These are phyloP conservation scores for Stegostoma tigrinum DNA, from an alignment of 2,113 vertebrate species.

Conservation along the genomic window DNA sequence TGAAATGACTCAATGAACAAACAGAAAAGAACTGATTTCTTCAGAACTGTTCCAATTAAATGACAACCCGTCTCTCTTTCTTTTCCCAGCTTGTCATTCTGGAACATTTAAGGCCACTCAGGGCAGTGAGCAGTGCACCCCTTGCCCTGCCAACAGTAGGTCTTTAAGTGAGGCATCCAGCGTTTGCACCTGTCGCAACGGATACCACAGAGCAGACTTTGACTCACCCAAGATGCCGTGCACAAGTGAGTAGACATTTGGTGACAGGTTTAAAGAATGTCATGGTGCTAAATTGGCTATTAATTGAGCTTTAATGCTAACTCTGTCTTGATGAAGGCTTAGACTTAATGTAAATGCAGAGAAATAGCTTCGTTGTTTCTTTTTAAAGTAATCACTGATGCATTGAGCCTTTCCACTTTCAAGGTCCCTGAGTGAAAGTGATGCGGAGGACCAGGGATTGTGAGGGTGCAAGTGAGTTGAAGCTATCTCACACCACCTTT, in stretches of 20 bases:
- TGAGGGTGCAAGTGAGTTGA: too few species aligned
- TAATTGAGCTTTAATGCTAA: neutral
- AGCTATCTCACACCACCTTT: neutral
- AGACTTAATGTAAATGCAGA: neutral
- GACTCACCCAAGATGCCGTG: slow-evolving; percentile 81
- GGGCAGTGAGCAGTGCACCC: slow-evolving; percentile 71
- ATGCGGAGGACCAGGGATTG: neutral
- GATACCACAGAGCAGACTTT: slow-evolving; percentile 83
- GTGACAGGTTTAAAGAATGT: too few species aligned
- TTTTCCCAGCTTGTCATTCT: slow-evolving; percentile 76
- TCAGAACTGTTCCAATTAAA: neutral
- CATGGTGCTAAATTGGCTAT: too few species aligned
- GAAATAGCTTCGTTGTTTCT: neutral
- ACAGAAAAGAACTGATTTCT: neutral
- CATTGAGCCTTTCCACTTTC: neutral
- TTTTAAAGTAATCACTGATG: neutral
- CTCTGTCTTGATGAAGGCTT: neutral
- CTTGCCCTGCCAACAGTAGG: slow-evolving; percentile 87
- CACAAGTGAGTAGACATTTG: slow-evolving; percentile 77
- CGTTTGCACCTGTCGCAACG: slow-evolving; percentile 84
- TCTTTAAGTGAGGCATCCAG: slow-evolving; percentile 79
- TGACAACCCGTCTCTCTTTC: slow-evolving; percentile 36
- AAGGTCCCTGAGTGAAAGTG: neutral
- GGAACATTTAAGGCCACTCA: slow-evolving; percentile 93
- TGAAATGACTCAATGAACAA: too few species aligned